Conservation (phyloP, 2,888 invertebrate species). For the Hydrotaea cyrtoneurina region DNA sequence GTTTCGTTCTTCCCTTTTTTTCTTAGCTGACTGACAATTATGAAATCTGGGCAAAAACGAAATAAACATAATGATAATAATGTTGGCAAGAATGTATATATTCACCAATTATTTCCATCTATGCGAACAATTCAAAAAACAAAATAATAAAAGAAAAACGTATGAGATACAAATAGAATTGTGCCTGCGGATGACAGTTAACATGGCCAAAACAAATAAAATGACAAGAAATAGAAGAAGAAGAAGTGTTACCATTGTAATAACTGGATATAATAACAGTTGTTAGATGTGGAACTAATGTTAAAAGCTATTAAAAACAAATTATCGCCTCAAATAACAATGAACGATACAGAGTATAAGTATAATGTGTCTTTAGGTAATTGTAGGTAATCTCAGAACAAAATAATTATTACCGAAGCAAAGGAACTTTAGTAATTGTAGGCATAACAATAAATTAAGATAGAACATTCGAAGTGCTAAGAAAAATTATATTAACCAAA, state of each 20-base stretch:
- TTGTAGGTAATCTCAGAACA: too few relatives aligned
- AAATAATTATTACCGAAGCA: too few relatives aligned
- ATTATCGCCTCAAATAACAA: constrained; percentile 20
- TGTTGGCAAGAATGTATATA: background rate
- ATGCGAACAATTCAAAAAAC: background rate
- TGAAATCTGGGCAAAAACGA: constrained; percentile 17
- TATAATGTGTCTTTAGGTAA: background rate
- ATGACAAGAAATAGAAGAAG: background rate
- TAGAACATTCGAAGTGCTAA: too few relatives aligned
- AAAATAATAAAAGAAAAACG: background rate
- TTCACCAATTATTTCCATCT: background rate
- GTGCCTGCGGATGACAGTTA: constrained; percentile 6
- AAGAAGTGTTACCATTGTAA: constrained; percentile 8
- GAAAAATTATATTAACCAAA: too few relatives aligned
- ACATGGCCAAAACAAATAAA: background rate
- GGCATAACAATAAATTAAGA: too few relatives aligned
- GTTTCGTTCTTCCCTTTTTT: background rate
- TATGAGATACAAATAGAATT: background rate
- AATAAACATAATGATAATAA: constrained; percentile 14
- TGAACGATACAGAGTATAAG: background rate
- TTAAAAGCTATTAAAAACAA: constrained; percentile 29
- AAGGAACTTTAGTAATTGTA: too few relatives aligned
- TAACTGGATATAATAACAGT: background rate
- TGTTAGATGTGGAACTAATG: constrained; percentile 18
- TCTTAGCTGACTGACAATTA: constrained; percentile 4